Conservation (phyloP, 2,797 vertebrate genomes). For the Gymnothorax javanicus region DNA sequence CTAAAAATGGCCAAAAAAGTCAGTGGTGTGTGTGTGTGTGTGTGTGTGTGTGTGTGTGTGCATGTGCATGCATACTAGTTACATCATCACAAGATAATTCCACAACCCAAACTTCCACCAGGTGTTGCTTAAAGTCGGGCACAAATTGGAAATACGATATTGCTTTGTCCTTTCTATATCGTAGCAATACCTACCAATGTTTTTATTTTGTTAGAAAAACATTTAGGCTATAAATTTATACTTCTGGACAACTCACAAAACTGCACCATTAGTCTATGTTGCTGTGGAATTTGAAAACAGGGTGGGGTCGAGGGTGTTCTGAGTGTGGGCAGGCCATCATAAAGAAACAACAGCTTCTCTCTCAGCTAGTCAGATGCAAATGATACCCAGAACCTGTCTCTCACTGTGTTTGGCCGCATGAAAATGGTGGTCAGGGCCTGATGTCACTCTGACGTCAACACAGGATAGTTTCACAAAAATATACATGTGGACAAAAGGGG, state of each 20-base stretch:
- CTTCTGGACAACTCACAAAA: no score
- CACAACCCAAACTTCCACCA: slow-evolving; percentile 13
- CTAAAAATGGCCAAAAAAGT: no score
- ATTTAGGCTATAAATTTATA: no score
- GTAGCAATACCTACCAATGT: neutral
- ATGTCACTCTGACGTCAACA: neutral
- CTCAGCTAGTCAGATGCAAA: neutral
- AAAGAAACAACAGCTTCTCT: no score
- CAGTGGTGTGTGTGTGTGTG: no score
- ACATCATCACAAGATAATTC: slow-evolving; percentile 8
- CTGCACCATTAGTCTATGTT: no score
- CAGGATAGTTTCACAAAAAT: neutral
- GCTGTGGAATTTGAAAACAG: no score
- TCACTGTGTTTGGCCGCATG: slow-evolving; percentile 5
- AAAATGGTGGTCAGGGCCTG: slow-evolving; percentile 13
- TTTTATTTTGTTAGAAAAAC: slow-evolving; percentile 6
- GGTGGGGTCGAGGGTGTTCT: no score
- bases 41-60: neutral
- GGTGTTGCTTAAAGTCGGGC: slow-evolving; percentile 3
- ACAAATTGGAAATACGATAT: slow-evolving; percentile 7
- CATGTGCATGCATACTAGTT: slow-evolving; percentile 14
- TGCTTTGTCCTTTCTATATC: neutral
- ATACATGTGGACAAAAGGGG: slow-evolving; percentile 7
- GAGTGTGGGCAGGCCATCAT: no score
- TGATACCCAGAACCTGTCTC: neutral